Evolutionary conservation across 2,113 vertebrate genomes (phyloP).

Genomic region (Vulpes ferrilata): DNA sequence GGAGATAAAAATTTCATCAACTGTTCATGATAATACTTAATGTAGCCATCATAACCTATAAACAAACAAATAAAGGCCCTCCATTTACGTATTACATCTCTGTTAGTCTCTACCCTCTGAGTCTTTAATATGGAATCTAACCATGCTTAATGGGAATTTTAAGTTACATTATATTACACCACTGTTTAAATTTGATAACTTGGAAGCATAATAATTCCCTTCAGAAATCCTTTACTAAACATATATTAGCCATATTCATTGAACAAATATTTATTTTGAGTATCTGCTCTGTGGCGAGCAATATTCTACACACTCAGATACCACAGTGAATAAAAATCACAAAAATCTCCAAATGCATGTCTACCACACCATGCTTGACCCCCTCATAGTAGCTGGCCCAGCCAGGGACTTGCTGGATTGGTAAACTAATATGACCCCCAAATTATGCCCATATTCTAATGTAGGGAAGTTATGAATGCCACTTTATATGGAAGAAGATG

Average conservation of each 20-base stretch:
- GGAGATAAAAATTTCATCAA: neutral
- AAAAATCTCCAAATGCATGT: neutral
- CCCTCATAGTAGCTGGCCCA: neutral
- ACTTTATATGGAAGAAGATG: neutral
- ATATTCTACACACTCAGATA: neutral
- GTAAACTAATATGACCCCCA: neutral
- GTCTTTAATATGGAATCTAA: conserved; percentile 32
- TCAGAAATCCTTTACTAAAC: conserved; percentile 26
- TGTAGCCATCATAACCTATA: neutral
- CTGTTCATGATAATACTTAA: neutral
- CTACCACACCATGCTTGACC: neutral
- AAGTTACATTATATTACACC: neutral
- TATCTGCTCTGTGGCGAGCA: neutral
- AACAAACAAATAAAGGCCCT: neutral
- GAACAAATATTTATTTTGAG: conserved; percentile 28
- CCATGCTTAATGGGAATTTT: neutral
- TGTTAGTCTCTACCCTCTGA: neutral
- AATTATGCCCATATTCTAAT: neutral
- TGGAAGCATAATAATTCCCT: conserved; percentile 12
- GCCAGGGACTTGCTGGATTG: neutral
- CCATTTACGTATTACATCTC: neutral
- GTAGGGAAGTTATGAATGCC: neutral
- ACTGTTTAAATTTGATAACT: conserved; percentile 16
- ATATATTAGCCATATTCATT: conserved; percentile 40
- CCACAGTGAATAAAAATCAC: neutral